A percentile compares a stretch with the other conserved stretches of the same genome.
These are phyloP conservation scores for Myiotriccus ornatus DNA, from an alignment of 2,797 vertebrate genomes.

Conservation along the genomic window DNA sequence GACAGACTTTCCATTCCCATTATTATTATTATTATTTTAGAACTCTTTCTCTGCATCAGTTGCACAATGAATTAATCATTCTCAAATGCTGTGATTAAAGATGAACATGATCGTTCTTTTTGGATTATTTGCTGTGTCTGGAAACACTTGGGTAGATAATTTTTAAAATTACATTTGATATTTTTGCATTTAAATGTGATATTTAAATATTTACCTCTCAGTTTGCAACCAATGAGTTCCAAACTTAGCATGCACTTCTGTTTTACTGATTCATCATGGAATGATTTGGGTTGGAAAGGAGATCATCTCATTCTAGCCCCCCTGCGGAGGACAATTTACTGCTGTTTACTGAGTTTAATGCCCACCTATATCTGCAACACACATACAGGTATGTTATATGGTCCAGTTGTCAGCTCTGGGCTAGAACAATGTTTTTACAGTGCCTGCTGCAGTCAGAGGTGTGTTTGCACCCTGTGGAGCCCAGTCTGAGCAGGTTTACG, in stretches of 20 bases:
- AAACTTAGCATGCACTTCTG: background rate
- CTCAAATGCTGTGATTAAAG: background rate
- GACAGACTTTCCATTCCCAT: background rate
- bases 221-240: background rate
- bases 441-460: background rate
- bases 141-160: background rate
- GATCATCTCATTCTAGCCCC: background rate
- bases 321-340: background rate
- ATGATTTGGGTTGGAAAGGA: background rate
- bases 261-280: background rate
- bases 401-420: background rate
- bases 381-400: accelerated
- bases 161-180: background rate
- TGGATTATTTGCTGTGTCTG: background rate
- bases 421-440: background rate
- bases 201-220: background rate
- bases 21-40: background rate
- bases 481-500: background rate
- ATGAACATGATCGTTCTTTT: background rate
- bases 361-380: background rate
- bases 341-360: no score
- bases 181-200: background rate
- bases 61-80: background rate
- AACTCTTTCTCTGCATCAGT: background rate
- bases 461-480: background rate